phyloP scores from a whole-genome alignment of 2,888 invertebrate species.

The Plusia festucae region DNA sequence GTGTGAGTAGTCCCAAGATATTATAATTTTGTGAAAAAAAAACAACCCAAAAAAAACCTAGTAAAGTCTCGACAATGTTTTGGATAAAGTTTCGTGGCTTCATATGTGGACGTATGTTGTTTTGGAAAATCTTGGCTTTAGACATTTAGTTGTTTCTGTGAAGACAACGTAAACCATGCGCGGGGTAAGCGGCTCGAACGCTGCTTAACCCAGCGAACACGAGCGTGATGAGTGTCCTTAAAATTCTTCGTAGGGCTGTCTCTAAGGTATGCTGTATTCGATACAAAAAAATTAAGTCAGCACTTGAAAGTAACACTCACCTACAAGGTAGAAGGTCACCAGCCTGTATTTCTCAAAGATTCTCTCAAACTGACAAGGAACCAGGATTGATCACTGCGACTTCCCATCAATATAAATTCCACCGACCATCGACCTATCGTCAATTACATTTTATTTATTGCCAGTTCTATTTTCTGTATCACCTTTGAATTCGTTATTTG shows the following conservation, averaged over 20 bases:
- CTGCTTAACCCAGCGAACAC: conserved; percentile 44
- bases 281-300: not conserved
- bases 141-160: conserved; percentile 1
- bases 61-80: no score
- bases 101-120: no score
- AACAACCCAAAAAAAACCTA: no score
- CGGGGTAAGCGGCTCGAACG: conserved; percentile 25
- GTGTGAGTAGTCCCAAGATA: no score
- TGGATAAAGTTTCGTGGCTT: no score
- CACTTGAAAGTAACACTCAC: no score
- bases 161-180: not conserved
- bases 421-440: not conserved
- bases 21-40: no score
- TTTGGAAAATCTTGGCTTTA: not conserved
- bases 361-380: not conserved
- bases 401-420: not conserved
- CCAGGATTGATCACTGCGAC: not conserved
- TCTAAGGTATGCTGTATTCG: not conserved
- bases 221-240: conserved; percentile 43
- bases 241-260: conserved; percentile 35
- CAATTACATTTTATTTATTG: not conserved
- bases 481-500: not conserved
- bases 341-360: not conserved
- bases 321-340: no score
- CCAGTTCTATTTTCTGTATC: not conserved